Percentiles rank a stretch among this genome's conserved stretches.
These are phyloP conservation scores for Apis mellifera DNA, from an alignment of 1,140 invertebrate species.

Conservation along the genomic window DNA sequence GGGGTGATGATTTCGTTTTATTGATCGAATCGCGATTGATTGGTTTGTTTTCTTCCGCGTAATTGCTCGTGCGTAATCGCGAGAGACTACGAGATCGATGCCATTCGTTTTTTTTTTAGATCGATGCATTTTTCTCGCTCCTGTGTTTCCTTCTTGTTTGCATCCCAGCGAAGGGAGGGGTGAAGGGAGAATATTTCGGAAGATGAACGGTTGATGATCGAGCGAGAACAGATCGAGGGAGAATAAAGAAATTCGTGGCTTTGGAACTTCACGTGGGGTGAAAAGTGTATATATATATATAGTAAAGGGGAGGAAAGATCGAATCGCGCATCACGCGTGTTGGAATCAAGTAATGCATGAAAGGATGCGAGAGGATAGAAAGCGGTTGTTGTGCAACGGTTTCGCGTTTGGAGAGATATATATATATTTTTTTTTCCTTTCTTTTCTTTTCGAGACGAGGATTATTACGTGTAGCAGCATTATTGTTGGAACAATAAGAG, in stretches of 20 bases:
- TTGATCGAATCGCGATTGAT: too few species aligned
- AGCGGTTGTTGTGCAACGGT: not conserved
- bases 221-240: conserved; percentile 56
- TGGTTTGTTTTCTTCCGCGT: too few species aligned
- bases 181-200: conserved; percentile 48
- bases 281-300: too few species aligned
- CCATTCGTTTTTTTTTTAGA: too few species aligned
- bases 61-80: too few species aligned
- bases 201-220: conserved; percentile 62
- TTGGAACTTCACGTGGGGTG: too few species aligned
- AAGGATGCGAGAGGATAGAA: conserved; percentile 27
- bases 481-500: conserved; percentile 9
- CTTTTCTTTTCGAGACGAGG: conserved; percentile 18
- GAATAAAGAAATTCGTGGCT: conserved; percentile 11
- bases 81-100: too few species aligned
- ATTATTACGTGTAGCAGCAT: not conserved
- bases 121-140: too few species aligned
- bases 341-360: conserved; percentile 70
- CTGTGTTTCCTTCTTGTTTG: not conserved
- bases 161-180: not conserved
- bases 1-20: too few species aligned
- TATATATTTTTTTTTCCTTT: conserved; percentile 6
- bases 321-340: conserved; percentile 41
- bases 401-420: conserved; percentile 35
- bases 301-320: not conserved